A percentile compares a stretch with the other conserved stretches of the same genome.
Conservation (phyloP, 2,888 invertebrate genomes). For the Drosophila hawaiiensis region DNA sequence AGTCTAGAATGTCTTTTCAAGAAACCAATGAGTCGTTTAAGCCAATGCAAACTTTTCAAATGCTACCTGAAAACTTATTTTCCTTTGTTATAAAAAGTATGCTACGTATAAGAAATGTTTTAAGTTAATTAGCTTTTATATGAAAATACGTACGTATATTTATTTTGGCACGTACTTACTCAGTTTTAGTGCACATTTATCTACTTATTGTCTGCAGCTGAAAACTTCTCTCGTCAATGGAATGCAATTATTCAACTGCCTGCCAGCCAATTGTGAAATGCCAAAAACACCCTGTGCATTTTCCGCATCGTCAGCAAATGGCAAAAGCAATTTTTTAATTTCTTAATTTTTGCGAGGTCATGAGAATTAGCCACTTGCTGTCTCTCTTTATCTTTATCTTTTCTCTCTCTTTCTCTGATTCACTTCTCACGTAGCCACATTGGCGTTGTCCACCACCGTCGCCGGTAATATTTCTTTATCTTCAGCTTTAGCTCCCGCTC, state of each 20-base stretch:
- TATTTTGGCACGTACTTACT: neutral
- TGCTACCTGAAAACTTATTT: neutral
- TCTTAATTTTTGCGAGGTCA: conserved; percentile 83
- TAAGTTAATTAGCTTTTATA: conserved; percentile 1
- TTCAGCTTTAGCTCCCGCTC: conserved; percentile 31
- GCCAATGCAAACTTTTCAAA: neutral
- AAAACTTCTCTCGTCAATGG: conserved; percentile 20
- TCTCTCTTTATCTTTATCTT: neutral
- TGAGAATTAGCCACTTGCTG: conserved; percentile 66
- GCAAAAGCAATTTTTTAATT: conserved; percentile 80
- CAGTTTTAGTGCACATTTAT: conserved; percentile 14
- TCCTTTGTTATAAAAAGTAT: neutral
- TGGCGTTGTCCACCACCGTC: conserved; percentile 59
- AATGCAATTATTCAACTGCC: conserved; percentile 76
- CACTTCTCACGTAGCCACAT: conserved; percentile 57
- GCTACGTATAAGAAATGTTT: neutral
- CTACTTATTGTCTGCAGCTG: conserved; percentile 21
- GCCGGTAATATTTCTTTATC: conserved; percentile 77
- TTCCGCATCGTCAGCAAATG: conserved; percentile 75
- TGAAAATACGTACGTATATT: neutral
- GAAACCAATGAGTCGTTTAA: neutral
- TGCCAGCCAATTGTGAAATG: conserved; percentile 65
- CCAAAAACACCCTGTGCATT: conserved; percentile 75
- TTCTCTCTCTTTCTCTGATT: conserved; percentile 23
- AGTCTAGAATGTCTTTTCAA: neutral